Evolutionary conservation across 1,140 invertebrate species (phyloP).

Genomic region (Sipha flava): DNA sequence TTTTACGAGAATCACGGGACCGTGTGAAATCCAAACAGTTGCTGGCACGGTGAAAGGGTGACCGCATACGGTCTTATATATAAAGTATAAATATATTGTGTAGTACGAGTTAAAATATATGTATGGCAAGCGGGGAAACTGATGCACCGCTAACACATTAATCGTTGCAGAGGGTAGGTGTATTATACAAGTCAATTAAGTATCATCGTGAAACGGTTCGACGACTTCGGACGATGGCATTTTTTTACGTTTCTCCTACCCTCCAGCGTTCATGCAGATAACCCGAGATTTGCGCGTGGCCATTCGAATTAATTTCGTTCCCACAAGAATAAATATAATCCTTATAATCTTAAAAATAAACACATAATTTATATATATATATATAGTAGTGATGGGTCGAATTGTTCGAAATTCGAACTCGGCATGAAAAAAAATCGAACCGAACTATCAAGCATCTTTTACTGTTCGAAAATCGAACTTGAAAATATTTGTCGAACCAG

Average conservation of each 20-base stretch:
- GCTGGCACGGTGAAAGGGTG: neutral
- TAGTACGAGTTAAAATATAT: too few relatives aligned
- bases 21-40: neutral
- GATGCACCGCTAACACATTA: neutral
- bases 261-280: neutral
- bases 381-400: too few relatives aligned
- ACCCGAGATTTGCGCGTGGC: neutral
- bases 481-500: too few relatives aligned
- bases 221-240: neutral
- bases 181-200: neutral
- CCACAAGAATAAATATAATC: constrained; percentile 8
- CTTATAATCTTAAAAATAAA: neutral
- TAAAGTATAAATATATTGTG: too few relatives aligned
- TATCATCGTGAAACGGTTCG: neutral
- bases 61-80: too few relatives aligned
- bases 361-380: neutral
- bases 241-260: neutral
- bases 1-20: too few relatives aligned
- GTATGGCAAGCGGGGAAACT: too few relatives aligned
- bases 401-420: too few relatives aligned
- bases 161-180: neutral
- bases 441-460: too few relatives aligned
- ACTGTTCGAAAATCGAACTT: too few relatives aligned
- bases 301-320: neutral
- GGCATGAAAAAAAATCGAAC: too few relatives aligned